Percentiles rank a stretch among this genome's conserved stretches.
Conservation (phyloP, 2,888 invertebrate species). For the Tillus elongatus region DNA sequence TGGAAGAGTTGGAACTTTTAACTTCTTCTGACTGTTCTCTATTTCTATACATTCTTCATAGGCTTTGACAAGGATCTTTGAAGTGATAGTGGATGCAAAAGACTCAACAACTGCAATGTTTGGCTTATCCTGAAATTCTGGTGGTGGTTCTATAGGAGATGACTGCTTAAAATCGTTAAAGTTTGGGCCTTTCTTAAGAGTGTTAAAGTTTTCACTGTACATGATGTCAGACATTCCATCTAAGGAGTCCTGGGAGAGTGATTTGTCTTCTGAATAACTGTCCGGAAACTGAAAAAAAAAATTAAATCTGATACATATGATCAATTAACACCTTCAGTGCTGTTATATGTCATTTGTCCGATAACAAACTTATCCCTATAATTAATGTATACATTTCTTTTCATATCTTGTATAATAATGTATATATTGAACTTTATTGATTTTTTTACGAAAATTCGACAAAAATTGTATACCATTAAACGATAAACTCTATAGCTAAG, state of each 20-base stretch:
- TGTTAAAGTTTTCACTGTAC: constrained; percentile 75
- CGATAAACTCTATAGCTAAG: too few relatives aligned
- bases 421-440: too few relatives aligned
- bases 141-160: constrained; percentile 71
- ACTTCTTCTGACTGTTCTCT: background rate
- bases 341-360: too few relatives aligned
- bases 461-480: too few relatives aligned
- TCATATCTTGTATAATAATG: too few relatives aligned
- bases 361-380: too few relatives aligned
- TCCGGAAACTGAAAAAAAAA: constrained; percentile 54
- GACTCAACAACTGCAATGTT: constrained; percentile 34
- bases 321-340: too few relatives aligned
- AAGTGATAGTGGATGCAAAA: constrained; percentile 43
- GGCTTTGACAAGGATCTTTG: constrained; percentile 44
- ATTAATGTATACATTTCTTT: too few relatives aligned
- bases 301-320: too few relatives aligned
- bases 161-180: constrained; percentile 50
- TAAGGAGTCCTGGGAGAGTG: constrained; percentile 68
- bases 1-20: background rate
- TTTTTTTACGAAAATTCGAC: too few relatives aligned
- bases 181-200: constrained; percentile 67
- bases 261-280: constrained; percentile 71
- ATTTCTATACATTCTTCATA: constrained; percentile 41
- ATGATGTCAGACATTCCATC: constrained; percentile 67
- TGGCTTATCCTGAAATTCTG: constrained; percentile 68